Conservation (phyloP, 2,797 vertebrate species). For the Bovichtus diacanthus region DNA sequence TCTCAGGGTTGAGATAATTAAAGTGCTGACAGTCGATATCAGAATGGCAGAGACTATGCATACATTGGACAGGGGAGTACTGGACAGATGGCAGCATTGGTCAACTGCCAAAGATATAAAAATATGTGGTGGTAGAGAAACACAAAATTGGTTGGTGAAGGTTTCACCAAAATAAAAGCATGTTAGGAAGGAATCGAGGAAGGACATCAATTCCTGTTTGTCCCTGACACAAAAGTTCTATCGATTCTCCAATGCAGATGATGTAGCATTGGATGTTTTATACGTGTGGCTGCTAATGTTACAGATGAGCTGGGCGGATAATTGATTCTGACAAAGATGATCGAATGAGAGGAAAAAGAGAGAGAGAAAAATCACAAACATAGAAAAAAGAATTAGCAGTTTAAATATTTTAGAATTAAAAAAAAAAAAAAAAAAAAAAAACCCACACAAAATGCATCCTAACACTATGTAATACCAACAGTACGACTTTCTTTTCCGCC, state of each 20-base stretch:
- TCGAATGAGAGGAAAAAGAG: background rate
- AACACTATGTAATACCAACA: conserved; percentile 12
- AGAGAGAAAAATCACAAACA: background rate
- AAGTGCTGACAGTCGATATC: background rate
- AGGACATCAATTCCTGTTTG: conserved; percentile 27
- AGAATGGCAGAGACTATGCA: background rate
- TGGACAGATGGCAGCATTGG: background rate
- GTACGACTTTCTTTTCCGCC: conserved; percentile 27
- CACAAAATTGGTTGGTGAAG: background rate
- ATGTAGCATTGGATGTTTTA: conserved; percentile 50
- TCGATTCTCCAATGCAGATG: conserved; percentile 44
- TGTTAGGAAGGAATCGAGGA: background rate
- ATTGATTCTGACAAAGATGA: conserved; percentile 11
- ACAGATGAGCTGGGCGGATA: conserved; percentile 34
- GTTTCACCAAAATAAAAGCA: conserved; percentile 10
- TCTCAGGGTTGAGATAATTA: background rate
- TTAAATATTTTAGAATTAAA: conserved; percentile 4
- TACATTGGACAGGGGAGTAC: background rate
- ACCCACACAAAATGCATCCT: conserved; percentile 1
- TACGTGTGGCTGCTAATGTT: conserved; percentile 37
- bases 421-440: no score
- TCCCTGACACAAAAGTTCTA: conserved; percentile 48
- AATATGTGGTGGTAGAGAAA: background rate
- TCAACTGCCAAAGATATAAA: background rate
- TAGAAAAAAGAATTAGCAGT: background rate